These are phyloP conservation scores for Percina caprodes DNA, from an alignment of 2,113 vertebrate genomes.

Conservation along the genomic window DNA sequence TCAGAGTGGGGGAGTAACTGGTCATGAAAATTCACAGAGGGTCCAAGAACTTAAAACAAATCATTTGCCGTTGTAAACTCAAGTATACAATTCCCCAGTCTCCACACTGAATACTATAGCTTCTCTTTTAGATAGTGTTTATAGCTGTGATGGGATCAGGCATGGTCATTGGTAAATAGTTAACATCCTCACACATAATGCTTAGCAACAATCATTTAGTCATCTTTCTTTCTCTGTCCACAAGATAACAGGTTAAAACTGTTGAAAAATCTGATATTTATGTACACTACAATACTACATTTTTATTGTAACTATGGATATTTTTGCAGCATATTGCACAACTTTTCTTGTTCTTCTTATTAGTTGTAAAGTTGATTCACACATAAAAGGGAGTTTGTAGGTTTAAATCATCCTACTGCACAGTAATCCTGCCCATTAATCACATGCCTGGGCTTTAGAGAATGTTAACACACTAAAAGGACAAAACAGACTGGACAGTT, in stretches of 20 bases:
- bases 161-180: slow-evolving; percentile 27
- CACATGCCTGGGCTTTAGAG: slow-evolving; percentile 29
- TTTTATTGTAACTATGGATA: neutral
- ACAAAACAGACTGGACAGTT: slow-evolving; percentile 15
- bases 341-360: neutral
- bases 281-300: neutral
- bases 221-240: slow-evolving; percentile 13
- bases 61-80: slow-evolving; percentile 14
- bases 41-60: slow-evolving; percentile 24
- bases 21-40: slow-evolving; percentile 38
- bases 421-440: slow-evolving; percentile 56
- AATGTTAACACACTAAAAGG: slow-evolving; percentile 3
- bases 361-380: slow-evolving; percentile 27
- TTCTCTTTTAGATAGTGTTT: slow-evolving; percentile 4
- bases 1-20: slow-evolving; percentile 34
- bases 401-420: slow-evolving; percentile 18
- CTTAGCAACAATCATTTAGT: neutral
- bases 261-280: neutral
- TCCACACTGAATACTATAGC: neutral
- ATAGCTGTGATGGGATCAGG: neutral
- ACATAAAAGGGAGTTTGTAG: slow-evolving; percentile 6
- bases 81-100: neutral
- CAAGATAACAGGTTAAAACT: slow-evolving; percentile 1
- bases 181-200: slow-evolving; percentile 13
- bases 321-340: neutral